Evolutionary conservation across 1,140 invertebrate genomes (phyloP).

Genomic region (Campodea augens): DNA sequence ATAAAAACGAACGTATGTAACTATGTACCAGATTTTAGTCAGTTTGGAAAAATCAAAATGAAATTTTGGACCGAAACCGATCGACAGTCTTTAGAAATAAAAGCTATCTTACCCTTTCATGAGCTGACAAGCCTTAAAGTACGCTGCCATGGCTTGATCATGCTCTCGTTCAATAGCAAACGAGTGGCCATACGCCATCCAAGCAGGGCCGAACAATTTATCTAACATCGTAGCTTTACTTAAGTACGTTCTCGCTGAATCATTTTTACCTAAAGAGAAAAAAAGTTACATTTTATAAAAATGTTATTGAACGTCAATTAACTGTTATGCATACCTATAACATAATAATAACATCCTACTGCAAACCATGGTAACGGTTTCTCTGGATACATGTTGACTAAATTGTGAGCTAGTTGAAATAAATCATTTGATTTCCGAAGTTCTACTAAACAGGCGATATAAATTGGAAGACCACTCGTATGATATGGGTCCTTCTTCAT

Average conservation of each 20-base stretch:
- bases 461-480: constrained; percentile 58
- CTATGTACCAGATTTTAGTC: no score
- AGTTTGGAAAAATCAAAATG: no score
- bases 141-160: constrained; percentile 95
- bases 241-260: constrained; percentile 72
- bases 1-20: no score
- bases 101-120: constrained; percentile 46
- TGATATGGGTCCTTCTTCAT: constrained; percentile 70
- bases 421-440: constrained; percentile 66
- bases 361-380: constrained; percentile 88
- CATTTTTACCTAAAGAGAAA: constrained; percentile 45
- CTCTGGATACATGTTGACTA: constrained; percentile 84
- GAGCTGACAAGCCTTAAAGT: constrained; percentile 74
- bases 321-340: constrained; percentile 45
- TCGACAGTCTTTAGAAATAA: not conserved
- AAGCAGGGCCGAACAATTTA: constrained; percentile 79
- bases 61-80: no score
- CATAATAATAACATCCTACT: constrained; percentile 90
- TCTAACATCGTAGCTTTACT: constrained; percentile 81
- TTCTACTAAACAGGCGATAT: constrained; percentile 85
- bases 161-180: constrained; percentile 93
- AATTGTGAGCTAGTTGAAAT: constrained; percentile 77
- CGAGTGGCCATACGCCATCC: constrained; percentile 90
- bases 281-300: not conserved
- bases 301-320: not conserved